Percentiles rank a stretch among this genome's conserved stretches.
Evolutionary conservation across 2,113 vertebrate species (phyloP).

Genomic region (Tachuris rubrigastra): DNA sequence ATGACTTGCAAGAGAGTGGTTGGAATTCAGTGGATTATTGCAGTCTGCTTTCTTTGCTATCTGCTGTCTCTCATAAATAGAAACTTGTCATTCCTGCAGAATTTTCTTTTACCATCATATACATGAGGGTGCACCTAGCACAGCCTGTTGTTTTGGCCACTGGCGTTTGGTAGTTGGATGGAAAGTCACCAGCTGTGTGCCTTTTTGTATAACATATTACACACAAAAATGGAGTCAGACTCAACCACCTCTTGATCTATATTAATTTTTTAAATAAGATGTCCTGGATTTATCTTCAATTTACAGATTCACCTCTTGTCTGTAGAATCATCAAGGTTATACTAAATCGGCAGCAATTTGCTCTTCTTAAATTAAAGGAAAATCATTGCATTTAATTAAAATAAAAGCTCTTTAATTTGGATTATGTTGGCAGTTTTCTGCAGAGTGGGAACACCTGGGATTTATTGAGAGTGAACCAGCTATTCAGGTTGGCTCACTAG

Average conservation of each 20-base stretch:
- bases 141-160: accelerated
- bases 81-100: not conserved
- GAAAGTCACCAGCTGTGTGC: not conserved
- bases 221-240: not conserved
- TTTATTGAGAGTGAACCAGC: conserved; percentile 63
- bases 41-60: not conserved
- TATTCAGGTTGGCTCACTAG: not conserved
- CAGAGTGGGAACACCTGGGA: conserved; percentile 39
- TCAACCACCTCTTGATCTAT: not conserved
- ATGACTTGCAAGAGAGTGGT: not conserved
- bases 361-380: conserved; percentile 73
- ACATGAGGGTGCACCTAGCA: not conserved
- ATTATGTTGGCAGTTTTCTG: conserved; percentile 53
- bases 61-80: not conserved
- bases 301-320: conserved; percentile 49
- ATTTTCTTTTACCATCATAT: not conserved
- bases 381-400: conserved; percentile 89
- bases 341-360: conserved; percentile 74
- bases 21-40: not conserved
- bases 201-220: not conserved
- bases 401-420: conserved; percentile 81
- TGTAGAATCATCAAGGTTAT: conserved; percentile 65
- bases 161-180: not conserved
- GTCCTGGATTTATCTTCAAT: not conserved
- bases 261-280: not conserved